A percentile compares a stretch with the other conserved stretches of the same genome.
phyloP scores from a whole-genome alignment of 2,113 vertebrate genomes.

The Antigone vipio region DNA sequence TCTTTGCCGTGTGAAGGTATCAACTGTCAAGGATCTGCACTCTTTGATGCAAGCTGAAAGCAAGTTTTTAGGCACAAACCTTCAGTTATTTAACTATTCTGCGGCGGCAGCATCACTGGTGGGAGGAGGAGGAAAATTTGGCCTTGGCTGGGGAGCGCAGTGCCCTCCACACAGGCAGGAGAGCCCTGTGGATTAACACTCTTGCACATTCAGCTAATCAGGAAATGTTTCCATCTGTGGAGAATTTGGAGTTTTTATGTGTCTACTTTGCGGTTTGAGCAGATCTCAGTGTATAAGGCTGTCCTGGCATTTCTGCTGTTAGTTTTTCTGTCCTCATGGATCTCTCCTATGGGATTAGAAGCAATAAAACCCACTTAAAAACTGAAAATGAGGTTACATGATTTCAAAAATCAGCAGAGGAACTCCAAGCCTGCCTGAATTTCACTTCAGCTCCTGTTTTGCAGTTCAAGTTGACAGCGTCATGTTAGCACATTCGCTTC shows the following conservation, averaged over 20 bases:
- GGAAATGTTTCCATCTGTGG: background rate
- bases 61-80: background rate
- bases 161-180: background rate
- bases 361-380: conserved; percentile 8
- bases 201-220: background rate
- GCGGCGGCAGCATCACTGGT: background rate
- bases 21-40: background rate
- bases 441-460: conserved; percentile 39
- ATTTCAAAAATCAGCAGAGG: conserved; percentile 15
- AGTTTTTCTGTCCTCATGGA: background rate
- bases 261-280: background rate
- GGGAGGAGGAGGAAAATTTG: background rate
- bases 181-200: background rate
- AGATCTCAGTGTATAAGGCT: background rate
- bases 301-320: background rate
- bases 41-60: background rate
- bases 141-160: background rate
- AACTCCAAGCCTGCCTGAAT: conserved; percentile 22
- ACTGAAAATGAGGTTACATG: background rate
- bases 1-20: background rate
- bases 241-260: background rate
- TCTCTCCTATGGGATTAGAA: background rate
- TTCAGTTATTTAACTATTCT: background rate
- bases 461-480: background rate
- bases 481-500: background rate